Evolutionary conservation across 2,113 vertebrate species (phyloP).

Genomic region (Salvelinus namaycush): DNA sequence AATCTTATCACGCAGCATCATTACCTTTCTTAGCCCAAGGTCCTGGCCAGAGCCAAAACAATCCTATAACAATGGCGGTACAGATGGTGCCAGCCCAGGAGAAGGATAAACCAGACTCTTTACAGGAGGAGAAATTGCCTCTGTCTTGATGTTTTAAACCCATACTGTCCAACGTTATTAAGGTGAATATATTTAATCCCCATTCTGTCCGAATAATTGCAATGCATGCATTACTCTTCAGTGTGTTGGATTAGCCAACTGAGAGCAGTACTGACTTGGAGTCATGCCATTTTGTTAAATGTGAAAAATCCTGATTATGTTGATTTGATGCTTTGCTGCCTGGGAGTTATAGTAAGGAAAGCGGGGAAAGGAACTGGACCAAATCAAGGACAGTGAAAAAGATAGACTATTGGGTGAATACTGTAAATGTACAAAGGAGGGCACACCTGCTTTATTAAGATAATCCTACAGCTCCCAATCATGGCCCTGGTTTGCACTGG

Average conservation of each 20-base stretch:
- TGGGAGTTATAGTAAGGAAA: slow-evolving; percentile 18
- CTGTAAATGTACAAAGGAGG: slow-evolving; percentile 40
- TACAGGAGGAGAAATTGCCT: slow-evolving; percentile 32
- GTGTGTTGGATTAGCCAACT: slow-evolving; percentile 41
- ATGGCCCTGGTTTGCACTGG: slow-evolving; percentile 33
- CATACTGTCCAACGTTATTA: slow-evolving; percentile 37
- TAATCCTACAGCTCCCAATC: slow-evolving; percentile 51
- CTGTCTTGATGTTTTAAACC: slow-evolving; percentile 47
- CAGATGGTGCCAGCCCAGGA: slow-evolving; percentile 53
- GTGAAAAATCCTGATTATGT: slow-evolving; percentile 3
- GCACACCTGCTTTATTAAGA: slow-evolving; percentile 45
- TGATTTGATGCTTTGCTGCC: slow-evolving; percentile 17
- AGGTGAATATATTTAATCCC: slow-evolving; percentile 31
- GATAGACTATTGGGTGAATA: slow-evolving; percentile 2
- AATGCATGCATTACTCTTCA: slow-evolving; percentile 43
- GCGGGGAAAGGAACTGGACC: neutral
- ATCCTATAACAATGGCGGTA: slow-evolving; percentile 17
- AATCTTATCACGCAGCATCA: slow-evolving; percentile 49
- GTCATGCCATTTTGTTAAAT: slow-evolving; percentile 23
- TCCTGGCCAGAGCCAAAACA: slow-evolving; percentile 33
- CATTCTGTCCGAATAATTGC: slow-evolving; percentile 33
- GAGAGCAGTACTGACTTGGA: slow-evolving; percentile 3
- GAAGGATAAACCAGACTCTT: slow-evolving; percentile 40
- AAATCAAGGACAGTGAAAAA: slow-evolving; percentile 18
- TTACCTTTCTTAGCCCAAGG: slow-evolving; percentile 42